These are phyloP conservation scores for Drosophila pseudoobscura DNA, from an alignment of 1,140 invertebrate species.

Conservation along the genomic window DNA sequence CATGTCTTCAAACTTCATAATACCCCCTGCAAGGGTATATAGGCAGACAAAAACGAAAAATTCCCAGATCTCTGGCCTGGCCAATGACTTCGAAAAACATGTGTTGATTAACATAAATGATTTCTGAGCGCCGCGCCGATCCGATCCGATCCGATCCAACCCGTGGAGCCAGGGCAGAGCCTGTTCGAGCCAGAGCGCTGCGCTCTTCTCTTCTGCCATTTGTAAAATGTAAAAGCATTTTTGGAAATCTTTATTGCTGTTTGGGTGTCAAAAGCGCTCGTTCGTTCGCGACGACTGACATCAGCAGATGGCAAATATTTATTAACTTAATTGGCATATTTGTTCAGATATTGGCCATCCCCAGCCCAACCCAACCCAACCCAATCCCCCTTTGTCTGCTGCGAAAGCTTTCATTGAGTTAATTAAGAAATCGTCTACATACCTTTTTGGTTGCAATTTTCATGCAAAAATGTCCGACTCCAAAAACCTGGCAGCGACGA, in stretches of 20 bases:
- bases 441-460: constrained; percentile 74
- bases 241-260: constrained; percentile 63
- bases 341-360: constrained; percentile 10
- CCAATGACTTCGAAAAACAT: constrained; percentile 77
- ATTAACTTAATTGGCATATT: constrained; percentile 74
- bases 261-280: constrained; percentile 61
- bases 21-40: not conserved
- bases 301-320: constrained; percentile 70
- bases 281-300: constrained; percentile 17
- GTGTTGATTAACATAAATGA: constrained; percentile 81
- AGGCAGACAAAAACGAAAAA: constrained; percentile 29
- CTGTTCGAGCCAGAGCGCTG: constrained; percentile 4
- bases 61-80: constrained; percentile 51
- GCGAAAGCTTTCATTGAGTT: constrained; percentile 28
- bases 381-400: not conserved
- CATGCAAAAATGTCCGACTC: constrained; percentile 49
- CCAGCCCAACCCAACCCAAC: too few relatives aligned
- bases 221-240: constrained; percentile 55
- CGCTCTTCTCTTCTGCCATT: constrained; percentile 41
- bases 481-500: not conserved
- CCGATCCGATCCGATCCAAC: too few relatives aligned
- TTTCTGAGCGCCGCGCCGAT: constrained; percentile 47
- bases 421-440: constrained; percentile 52
- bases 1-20: too few relatives aligned
- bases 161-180: constrained; percentile 24